phyloP scores from a whole-genome alignment of 2,888 invertebrate genomes.

The Lysandra coridon region DNA sequence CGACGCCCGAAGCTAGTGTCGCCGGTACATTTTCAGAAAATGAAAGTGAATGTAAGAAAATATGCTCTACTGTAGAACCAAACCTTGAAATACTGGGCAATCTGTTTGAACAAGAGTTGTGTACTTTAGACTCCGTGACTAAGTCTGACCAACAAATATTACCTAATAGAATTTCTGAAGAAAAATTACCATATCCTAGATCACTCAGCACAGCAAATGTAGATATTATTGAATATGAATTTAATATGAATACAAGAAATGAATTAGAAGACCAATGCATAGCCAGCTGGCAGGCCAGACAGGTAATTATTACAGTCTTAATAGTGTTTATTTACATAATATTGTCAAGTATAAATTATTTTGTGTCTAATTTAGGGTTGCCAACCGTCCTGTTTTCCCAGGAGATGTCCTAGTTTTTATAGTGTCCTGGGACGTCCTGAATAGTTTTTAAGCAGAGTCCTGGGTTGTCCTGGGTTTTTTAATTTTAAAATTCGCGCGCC shows the following conservation, averaged over 20 bases:
- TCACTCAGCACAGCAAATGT: constrained; percentile 55
- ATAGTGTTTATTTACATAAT: background rate
- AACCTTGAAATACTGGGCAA: constrained; percentile 65
- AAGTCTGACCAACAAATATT: constrained; percentile 52
- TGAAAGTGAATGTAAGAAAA: constrained; percentile 48
- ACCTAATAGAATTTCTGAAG: constrained; percentile 53
- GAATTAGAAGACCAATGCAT: constrained; percentile 67
- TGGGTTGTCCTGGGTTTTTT: no score
- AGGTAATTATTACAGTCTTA: constrained; percentile 57
- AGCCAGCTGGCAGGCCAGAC: constrained; percentile 83
- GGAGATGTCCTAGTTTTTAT: no score
- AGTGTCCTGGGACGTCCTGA: no score
- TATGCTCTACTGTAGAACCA: constrained; percentile 58
- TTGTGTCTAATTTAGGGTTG: background rate
- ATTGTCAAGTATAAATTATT: background rate
- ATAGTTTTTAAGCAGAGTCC: no score
- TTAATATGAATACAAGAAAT: constrained; percentile 46
- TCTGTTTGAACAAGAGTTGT: constrained; percentile 63
- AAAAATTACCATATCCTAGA: constrained; percentile 57
- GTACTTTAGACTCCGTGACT: constrained; percentile 57
- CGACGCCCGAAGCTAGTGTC: constrained; percentile 44
- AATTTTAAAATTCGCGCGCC: no score
- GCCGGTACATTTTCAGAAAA: constrained; percentile 49
- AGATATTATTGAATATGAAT: constrained; percentile 38
- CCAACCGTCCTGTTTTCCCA: no score